Base-by-base conservation (phyloP, 1,140 invertebrate genomes). In the Polyergus mexicanus region DNA sequence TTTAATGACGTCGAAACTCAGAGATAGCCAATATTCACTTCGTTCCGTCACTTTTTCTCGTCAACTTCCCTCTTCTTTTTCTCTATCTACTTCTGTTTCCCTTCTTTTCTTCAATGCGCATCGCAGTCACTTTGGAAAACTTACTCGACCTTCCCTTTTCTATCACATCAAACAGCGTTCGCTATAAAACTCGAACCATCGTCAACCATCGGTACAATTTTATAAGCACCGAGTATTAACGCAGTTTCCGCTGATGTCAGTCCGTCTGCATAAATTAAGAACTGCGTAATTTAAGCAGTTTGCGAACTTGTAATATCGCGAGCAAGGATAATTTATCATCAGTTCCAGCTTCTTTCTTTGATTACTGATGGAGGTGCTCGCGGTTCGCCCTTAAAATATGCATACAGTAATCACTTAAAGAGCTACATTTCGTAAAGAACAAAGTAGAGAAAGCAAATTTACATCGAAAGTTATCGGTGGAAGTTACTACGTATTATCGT, bases 21-120 rank as follows among this genome's bases (percentile, higher is more conserved):
- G 91, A 93, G 92, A 93, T 94, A 91, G 92, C 92, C 93, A 94
- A 94, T 95, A 95, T 95, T 94, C 93, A 94, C 93, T 94, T 92
- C 89, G 88, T 94, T 94, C 92, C 90, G 92, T 93, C 92, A 93
- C 92, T 94, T 93, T 92, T 94, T 92, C 84, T 72, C 88, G 77
- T 84, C 85, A 85, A 75, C 80, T 68, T 44, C 58, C 32, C n/a
- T 66, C 66, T 44, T 32, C 16, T 16, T 65, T 16, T 62, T 16
- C 8, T 32, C 16, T 32, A 38, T 8, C 19, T 32, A 8, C 7
- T 28, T 81, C 66, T 44, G 38, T 85, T 87, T 69, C 60, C 81
- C 47, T 81, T 75, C 66, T 87, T 85, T 85, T 78, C 83, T 77
- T 84, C 69, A 68, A 68, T 74, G 62, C 41, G 60, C 54, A 47